phyloP scores from a whole-genome alignment of 35 echinoderm and acorn worm species.

The Lytechinus pictus region DNA sequence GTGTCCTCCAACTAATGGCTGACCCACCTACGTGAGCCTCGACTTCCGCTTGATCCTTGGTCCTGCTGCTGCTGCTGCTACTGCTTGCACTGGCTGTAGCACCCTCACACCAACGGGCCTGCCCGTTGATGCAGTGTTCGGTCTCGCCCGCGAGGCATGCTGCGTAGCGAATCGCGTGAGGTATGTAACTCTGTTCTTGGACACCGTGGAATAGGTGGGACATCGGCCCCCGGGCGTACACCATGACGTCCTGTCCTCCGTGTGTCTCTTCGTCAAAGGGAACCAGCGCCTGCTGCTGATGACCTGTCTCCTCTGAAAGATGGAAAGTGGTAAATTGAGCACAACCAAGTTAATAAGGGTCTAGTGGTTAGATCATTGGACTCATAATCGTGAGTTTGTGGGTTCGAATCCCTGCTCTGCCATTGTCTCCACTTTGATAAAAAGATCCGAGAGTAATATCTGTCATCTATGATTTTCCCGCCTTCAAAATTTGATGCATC shows the following conservation, averaged over 20 bases:
- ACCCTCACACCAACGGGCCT: slow-evolving; percentile 25
- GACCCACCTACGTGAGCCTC: not conserved
- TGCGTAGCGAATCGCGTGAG: slow-evolving; percentile 82
- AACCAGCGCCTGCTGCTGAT: slow-evolving; percentile 65
- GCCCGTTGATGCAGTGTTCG: slow-evolving; percentile 27
- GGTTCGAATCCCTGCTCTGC: no score
- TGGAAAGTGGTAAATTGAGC: not conserved
- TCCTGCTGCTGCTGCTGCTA: not conserved
- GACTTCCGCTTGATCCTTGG: not conserved
- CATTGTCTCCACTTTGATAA: no score
- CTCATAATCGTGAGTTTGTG: no score
- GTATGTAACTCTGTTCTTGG: slow-evolving; percentile 93
- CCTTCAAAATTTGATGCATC: not conserved
- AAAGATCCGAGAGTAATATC: no score
- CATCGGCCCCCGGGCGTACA: slow-evolving; percentile 89
- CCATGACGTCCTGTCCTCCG: slow-evolving; percentile 80
- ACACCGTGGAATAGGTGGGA: slow-evolving; percentile 84
- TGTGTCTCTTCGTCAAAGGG: slow-evolving; percentile 71
- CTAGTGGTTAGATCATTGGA: no score
- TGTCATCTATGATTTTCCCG: no score
- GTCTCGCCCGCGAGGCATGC: slow-evolving; percentile 69
- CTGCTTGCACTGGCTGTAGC: not conserved
- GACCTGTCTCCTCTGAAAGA: slow-evolving; percentile 23
- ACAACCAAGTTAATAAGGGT: not conserved
- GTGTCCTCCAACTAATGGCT: not conserved